Evolutionary conservation across 2,113 vertebrate species (phyloP).

Genomic region (Aptenodytes forsteri): DNA sequence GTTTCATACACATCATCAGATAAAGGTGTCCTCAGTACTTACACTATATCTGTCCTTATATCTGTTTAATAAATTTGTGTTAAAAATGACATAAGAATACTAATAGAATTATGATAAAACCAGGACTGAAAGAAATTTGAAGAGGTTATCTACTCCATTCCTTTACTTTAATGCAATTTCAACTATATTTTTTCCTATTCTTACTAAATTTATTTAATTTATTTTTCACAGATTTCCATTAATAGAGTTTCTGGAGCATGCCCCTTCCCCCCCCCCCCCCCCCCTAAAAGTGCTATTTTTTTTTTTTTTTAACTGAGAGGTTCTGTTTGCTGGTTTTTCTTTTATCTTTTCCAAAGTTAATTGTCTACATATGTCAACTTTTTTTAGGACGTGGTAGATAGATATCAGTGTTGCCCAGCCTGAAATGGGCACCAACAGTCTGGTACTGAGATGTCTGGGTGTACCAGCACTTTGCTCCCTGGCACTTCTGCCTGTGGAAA

Average conservation of each 20-base stretch:
- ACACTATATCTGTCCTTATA: background rate
- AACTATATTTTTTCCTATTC: background rate
- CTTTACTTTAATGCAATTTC: background rate
- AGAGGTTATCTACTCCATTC: background rate
- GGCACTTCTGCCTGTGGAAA: background rate
- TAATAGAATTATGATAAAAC: background rate
- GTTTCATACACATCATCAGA: background rate
- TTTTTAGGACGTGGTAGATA: background rate
- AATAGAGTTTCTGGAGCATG: background rate
- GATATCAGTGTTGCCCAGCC: background rate
- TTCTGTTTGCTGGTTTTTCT: background rate
- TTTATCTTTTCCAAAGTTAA: background rate
- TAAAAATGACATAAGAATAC: background rate
- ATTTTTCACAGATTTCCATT: background rate
- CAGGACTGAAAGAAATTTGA: background rate
- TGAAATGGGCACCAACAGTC: background rate
- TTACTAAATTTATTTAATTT: background rate
- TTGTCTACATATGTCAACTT: background rate
- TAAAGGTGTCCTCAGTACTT: background rate
- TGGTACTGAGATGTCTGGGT: background rate
- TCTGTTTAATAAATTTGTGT: background rate
- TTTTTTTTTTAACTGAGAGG: background rate
- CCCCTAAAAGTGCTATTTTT: background rate
- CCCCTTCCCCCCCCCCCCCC: accelerated
- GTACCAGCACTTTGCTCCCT: background rate